Evolutionary conservation across 2,113 vertebrate genomes (phyloP).

Genomic region (Spea bombifrons): DNA sequence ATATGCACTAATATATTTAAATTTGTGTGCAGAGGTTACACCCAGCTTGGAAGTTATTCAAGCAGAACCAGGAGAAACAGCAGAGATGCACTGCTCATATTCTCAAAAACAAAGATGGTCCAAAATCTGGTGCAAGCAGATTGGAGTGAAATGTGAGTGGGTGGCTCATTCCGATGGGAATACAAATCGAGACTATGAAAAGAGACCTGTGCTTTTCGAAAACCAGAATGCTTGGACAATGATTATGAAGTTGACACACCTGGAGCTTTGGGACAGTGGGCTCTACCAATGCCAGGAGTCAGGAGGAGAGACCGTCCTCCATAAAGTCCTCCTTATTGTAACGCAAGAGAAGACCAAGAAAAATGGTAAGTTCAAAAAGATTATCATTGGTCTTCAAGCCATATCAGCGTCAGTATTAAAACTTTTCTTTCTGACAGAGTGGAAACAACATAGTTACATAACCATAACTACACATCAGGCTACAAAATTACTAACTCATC

Average conservation of each 20-base stretch:
- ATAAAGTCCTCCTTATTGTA: constrained; percentile 22
- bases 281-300: constrained; percentile 25
- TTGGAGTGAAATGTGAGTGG: constrained; percentile 14
- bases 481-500: too few relatives aligned
- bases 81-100: constrained; percentile 23
- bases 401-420: not conserved
- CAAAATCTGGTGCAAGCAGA: constrained; percentile 31
- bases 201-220: not conserved
- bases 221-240: not conserved
- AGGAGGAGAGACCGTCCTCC: not conserved
- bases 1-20: too few relatives aligned
- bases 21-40: constrained; percentile 1
- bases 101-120: constrained; percentile 10
- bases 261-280: constrained; percentile 40
- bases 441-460: too few relatives aligned
- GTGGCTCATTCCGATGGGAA: constrained; percentile 36
- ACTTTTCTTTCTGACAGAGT: too few relatives aligned
- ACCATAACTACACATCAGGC: too few relatives aligned
- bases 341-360: not conserved
- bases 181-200: constrained; percentile 14
- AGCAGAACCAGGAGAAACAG: not conserved
- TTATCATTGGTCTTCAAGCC: not conserved
- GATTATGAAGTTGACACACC: not conserved
- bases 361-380: not conserved
- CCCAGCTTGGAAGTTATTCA: not conserved